Conservation (phyloP, 2,797 vertebrate genomes). For the Nyctibius grandis region DNA sequence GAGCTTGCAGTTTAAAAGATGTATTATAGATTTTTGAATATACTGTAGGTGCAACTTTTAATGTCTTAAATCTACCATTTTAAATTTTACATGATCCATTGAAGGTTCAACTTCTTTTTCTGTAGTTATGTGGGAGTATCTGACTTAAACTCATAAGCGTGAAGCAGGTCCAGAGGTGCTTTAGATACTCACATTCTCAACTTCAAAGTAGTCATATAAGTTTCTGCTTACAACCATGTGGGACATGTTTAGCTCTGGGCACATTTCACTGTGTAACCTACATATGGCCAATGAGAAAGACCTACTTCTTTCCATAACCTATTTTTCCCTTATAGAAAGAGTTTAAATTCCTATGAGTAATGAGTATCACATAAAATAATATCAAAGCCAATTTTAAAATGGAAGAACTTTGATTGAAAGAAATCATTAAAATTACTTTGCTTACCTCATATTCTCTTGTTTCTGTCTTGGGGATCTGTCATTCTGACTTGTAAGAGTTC, state of each 20-base stretch:
- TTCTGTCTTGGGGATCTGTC: neutral
- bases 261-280: constrained; percentile 34
- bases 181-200: constrained; percentile 2
- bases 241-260: constrained; percentile 42
- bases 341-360: neutral
- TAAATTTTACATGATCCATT: neutral
- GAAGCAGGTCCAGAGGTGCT: constrained; percentile 39
- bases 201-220: constrained; percentile 51
- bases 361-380: neutral
- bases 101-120: neutral
- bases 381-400: constrained; percentile 8
- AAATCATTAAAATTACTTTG: neutral
- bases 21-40: neutral
- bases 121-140: neutral
- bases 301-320: constrained; percentile 19
- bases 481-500: neutral
- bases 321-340: constrained; percentile 15
- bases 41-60: neutral
- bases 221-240: constrained; percentile 19
- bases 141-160: neutral
- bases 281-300: constrained; percentile 25
- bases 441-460: neutral
- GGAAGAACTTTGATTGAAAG: neutral
- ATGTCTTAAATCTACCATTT: neutral
- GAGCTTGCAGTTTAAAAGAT: neutral